phyloP scores from a whole-genome alignment of 2,888 invertebrate species.

The Melangyna quadrimaculata region DNA sequence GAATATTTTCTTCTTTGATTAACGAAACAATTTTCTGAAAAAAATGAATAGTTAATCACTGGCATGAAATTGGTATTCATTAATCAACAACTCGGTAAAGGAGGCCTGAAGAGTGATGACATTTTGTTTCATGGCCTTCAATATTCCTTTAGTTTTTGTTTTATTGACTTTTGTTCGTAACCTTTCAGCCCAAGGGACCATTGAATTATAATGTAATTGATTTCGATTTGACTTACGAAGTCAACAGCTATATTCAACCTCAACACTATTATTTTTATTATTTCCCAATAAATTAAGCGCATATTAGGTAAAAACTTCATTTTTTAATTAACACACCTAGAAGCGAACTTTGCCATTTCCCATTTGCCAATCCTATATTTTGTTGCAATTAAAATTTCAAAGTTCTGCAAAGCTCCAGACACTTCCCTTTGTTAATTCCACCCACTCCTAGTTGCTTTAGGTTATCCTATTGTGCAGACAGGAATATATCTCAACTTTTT shows the following conservation, averaged over 20 bases:
- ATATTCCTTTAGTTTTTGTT: neutral
- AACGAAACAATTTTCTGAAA: neutral
- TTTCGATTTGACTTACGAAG: neutral
- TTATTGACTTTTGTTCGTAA: neutral
- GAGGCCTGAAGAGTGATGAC: too few relatives aligned
- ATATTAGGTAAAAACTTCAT: neutral
- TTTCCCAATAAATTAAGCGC: neutral
- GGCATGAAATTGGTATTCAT: slow-evolving; percentile 3
- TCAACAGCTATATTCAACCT: neutral
- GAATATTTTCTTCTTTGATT: neutral
- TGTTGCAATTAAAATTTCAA: slow-evolving; percentile 17
- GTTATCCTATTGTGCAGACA: neutral
- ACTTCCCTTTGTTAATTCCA: slow-evolving; percentile 1
- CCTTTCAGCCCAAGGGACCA: neutral
- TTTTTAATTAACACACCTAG: neutral
- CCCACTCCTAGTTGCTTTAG: neutral
- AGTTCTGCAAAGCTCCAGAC: slow-evolving; percentile 2
- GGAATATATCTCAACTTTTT: neutral
- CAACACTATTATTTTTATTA: neutral
- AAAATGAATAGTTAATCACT: neutral
- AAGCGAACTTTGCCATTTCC: neutral
- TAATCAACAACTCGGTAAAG: neutral
- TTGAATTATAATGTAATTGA: neutral
- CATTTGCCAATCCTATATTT: neutral
- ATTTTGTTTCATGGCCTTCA: neutral